Conservation (phyloP, 1,140 invertebrate species). For the Drosophila nasuta region DNA sequence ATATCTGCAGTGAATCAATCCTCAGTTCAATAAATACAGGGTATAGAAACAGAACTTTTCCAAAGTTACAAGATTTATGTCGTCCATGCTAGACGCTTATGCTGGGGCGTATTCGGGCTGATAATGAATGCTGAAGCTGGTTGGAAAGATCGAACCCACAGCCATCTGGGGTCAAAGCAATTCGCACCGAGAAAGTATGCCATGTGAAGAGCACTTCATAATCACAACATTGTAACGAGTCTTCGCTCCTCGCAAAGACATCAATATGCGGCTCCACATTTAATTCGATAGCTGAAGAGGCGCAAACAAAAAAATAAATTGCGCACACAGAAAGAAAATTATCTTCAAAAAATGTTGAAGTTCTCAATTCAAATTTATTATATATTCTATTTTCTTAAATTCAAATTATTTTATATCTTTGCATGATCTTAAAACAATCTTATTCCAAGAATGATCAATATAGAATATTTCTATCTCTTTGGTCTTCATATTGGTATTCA, state of each 20-base stretch:
- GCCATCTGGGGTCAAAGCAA: conserved; percentile 2
- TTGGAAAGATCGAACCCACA: neutral
- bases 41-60: neutral
- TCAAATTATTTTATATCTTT: too few species aligned
- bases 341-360: too few species aligned
- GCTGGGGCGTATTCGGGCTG: neutral
- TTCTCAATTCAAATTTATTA: too few species aligned
- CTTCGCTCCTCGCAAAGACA: neutral
- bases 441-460: too few species aligned
- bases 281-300: conserved; percentile 4
- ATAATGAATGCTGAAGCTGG: conserved; percentile 10
- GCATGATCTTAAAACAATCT: too few species aligned
- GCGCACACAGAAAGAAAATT: neutral
- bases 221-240: neutral
- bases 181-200: conserved; percentile 13
- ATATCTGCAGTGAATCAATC: neutral
- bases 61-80: conserved; percentile 8
- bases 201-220: conserved; percentile 4
- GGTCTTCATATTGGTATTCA: too few species aligned
- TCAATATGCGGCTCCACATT: conserved; percentile 1
- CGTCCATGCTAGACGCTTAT: neutral
- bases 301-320: neutral
- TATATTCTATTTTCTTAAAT: too few species aligned
- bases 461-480: too few species aligned
- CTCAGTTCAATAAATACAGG: neutral